phyloP scores from a whole-genome alignment of 2,113 vertebrate species.

The Phaethornis superciliosus region DNA sequence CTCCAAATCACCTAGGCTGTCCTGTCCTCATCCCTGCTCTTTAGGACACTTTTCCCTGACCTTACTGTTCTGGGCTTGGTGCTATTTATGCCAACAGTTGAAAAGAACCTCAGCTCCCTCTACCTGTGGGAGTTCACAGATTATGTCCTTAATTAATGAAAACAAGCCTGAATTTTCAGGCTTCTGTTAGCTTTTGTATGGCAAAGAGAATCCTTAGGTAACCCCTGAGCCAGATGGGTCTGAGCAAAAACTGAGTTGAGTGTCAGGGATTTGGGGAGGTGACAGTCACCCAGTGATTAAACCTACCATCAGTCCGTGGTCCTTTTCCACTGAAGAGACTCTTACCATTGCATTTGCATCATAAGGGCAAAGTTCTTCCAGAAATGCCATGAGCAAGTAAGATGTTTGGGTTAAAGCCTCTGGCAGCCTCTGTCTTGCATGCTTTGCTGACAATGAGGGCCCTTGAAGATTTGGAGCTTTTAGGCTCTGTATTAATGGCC shows the following conservation, averaged over 20 bases:
- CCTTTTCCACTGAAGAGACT: background rate
- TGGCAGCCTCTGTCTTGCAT: background rate
- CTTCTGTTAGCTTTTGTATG: background rate
- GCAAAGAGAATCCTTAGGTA: constrained; percentile 1
- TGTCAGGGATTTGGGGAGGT: background rate
- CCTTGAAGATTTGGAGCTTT: background rate
- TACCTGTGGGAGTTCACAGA: background rate
- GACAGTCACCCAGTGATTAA: background rate
- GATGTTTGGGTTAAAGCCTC: background rate
- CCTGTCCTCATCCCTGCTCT: background rate
- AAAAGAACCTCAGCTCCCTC: background rate
- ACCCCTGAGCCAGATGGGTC: background rate
- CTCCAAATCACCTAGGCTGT: background rate
- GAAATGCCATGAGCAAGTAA: background rate
- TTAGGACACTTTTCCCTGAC: background rate
- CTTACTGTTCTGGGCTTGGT: background rate
- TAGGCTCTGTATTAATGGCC: background rate
- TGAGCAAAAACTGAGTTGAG: background rate
- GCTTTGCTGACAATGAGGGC: background rate
- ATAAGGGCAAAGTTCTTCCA: background rate
- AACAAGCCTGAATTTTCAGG: background rate
- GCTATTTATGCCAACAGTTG: background rate
- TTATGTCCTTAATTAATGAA: background rate
- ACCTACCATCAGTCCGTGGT: background rate
- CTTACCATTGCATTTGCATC: background rate